Percentiles rank a stretch among this genome's conserved stretches.
Evolutionary conservation across 2,797 vertebrate species (phyloP).

Genomic region (Rachycentron canadum): DNA sequence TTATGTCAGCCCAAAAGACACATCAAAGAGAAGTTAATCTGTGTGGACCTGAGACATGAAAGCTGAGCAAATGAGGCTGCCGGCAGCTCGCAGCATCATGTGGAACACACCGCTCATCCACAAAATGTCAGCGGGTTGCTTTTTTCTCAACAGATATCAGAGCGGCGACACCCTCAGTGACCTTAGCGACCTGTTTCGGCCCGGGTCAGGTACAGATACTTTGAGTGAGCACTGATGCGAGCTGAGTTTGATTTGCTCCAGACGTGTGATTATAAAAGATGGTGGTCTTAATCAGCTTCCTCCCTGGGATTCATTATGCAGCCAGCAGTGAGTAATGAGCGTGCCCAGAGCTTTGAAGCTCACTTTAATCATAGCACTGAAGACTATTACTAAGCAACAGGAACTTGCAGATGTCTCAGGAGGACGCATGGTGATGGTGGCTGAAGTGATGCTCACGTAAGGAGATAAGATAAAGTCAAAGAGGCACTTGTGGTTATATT

Average conservation of each 20-base stretch:
- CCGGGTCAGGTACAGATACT: constrained; percentile 25
- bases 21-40: constrained; percentile 65
- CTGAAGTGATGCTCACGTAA: constrained; percentile 38
- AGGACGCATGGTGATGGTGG: constrained; percentile 51
- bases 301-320: constrained; percentile 86
- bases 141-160: neutral
- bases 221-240: constrained; percentile 3
- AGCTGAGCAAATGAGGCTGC: constrained; percentile 51
- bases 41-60: constrained; percentile 57
- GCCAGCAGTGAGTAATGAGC: constrained; percentile 84
- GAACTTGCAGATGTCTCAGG: constrained; percentile 81
- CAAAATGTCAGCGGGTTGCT: constrained; percentile 55
- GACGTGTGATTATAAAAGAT: constrained; percentile 69
- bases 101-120: neutral
- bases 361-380: constrained; percentile 84
- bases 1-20: constrained; percentile 51
- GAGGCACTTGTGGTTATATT: constrained; percentile 24
- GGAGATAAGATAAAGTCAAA: constrained; percentile 27
- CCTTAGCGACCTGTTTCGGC: neutral
- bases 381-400: constrained; percentile 88
- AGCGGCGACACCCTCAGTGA: neutral
- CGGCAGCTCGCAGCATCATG: constrained; percentile 24
- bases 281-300: constrained; percentile 82
- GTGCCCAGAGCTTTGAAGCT: constrained; percentile 87
- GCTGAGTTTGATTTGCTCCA: constrained; percentile 43